Evolutionary conservation across 2,797 vertebrate genomes (phyloP), one percentile per base, ranked within the genome.

Genomic region (Lophius americanus): DNA sequence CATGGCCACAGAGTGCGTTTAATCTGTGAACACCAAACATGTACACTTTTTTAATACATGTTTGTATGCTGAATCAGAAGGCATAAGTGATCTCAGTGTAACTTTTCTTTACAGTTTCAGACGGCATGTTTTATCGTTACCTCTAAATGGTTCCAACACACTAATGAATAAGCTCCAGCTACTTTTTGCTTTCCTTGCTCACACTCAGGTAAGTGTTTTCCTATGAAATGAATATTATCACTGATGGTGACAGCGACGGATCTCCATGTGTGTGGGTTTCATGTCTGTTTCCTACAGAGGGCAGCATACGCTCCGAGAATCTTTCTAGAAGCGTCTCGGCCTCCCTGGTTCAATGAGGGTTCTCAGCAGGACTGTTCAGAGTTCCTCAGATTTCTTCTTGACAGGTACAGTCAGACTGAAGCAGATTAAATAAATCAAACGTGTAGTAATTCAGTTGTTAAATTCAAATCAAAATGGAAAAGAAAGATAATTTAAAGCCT

Each of bases 331-430:
- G 95, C 91, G n/a, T 99, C 97, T 61, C 96, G 97, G 57, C 98
- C 98, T 9, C 95, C 97, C 0, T 99, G 98, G 98, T 99, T 99
- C 81, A 96, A 96, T 3, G 87, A 90, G 46, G 94, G 97, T 72
- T 98, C 98, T 13, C 98, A 99, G 82, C 98, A 99, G 88, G 98
- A 99, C 91, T 99, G 98, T 81, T 98, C 97, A 0, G 97, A 99
- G 69, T 99, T 98, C 91, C 96, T 99, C 84, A 91, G 96, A 76
- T 99, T 98, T 90, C 94, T 99, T 53, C 90, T 99, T 14, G 96
- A 99, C 95, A 96, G 98, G 98, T 99, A 95, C n/a, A 13, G 55
- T 64, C 11, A 2, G 13, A 8, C 33, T 44, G 43, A 23, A 23
- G 23, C 23, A 23, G 23, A 23, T 23, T 23, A 2, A 23, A 23